A percentile compares a stretch with the other conserved stretches of the same genome.
phyloP scores from a whole-genome alignment of 2,113 vertebrate species.

The Hystrix brachyura region DNA sequence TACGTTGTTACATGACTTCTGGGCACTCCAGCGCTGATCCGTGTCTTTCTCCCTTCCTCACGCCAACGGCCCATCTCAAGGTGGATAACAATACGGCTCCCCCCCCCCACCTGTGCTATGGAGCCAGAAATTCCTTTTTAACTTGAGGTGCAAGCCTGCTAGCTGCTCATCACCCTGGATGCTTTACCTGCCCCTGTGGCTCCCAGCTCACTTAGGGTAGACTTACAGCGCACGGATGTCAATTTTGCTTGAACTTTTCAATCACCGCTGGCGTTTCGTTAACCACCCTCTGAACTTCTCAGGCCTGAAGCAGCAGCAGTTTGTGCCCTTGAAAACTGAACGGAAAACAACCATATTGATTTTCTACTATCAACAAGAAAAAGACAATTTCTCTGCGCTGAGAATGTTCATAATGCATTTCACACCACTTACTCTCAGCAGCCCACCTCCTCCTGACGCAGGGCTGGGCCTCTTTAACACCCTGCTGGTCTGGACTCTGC shows the following conservation, averaged over 20 bases:
- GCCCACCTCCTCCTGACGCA: neutral
- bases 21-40: no score
- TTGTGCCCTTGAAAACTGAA: slow-evolving; percentile 74
- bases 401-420: slow-evolving; percentile 64
- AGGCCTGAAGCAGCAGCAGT: slow-evolving; percentile 12
- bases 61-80: no score
- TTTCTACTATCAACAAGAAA: slow-evolving; percentile 73
- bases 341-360: slow-evolving; percentile 46
- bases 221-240: neutral
- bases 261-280: slow-evolving; percentile 61
- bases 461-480: neutral
- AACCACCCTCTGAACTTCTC: slow-evolving; percentile 69
- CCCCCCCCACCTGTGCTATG: neutral
- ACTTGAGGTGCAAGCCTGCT: neutral
- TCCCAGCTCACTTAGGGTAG: neutral
- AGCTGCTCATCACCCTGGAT: neutral
- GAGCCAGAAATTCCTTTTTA: neutral
- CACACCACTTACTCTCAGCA: neutral
- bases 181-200: neutral
- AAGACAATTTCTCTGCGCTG: slow-evolving; percentile 57
- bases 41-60: neutral
- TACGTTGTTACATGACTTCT: rapidly evolving
- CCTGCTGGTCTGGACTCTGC: neutral
- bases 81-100: rapidly evolving
- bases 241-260: slow-evolving; percentile 59